phyloP scores from a whole-genome alignment of 2,113 vertebrate genomes.

The Sarotherodon lohbergeri region DNA sequence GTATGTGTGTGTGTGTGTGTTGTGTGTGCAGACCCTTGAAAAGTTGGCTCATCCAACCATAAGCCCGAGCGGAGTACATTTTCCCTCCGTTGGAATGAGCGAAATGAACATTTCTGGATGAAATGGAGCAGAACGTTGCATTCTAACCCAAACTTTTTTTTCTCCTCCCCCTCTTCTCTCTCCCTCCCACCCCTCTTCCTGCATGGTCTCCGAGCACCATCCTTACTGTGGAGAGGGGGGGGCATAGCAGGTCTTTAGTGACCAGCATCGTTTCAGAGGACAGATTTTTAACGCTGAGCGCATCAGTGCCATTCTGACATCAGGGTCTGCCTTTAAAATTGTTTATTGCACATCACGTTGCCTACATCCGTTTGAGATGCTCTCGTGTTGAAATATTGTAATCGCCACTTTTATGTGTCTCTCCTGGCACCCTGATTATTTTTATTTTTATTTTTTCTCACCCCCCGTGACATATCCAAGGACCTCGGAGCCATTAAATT shows the following conservation, averaged over 20 bases:
- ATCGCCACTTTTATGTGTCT: neutral
- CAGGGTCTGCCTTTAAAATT: conserved; percentile 34
- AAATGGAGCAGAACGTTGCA: conserved; percentile 61
- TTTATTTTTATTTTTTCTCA: neutral
- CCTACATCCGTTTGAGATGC: neutral
- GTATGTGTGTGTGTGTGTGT: neutral
- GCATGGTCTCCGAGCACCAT: neutral
- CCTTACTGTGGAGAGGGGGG: neutral
- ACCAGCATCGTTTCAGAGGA: neutral
- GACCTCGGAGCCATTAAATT: conserved; percentile 29
- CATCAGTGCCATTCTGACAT: conserved; percentile 50
- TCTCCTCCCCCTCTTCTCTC: neutral
- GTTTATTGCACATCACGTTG: conserved; percentile 52
- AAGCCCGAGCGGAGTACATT: conserved; percentile 45
- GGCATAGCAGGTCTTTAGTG: conserved; percentile 12
- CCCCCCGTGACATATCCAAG: conserved; percentile 9
- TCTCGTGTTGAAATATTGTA: conserved; percentile 7
- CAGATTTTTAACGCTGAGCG: neutral
- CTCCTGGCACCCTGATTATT: neutral
- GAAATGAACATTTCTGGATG: conserved; percentile 58
- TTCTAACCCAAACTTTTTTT: conserved; percentile 34
- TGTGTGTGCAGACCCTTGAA: conserved; percentile 20
- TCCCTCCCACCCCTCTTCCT: neutral
- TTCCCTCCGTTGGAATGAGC: conserved; percentile 40
- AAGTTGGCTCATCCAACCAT: conserved; percentile 56